Base-by-base conservation (phyloP, 2,797 vertebrate species). In the Podargus strigoides region DNA sequence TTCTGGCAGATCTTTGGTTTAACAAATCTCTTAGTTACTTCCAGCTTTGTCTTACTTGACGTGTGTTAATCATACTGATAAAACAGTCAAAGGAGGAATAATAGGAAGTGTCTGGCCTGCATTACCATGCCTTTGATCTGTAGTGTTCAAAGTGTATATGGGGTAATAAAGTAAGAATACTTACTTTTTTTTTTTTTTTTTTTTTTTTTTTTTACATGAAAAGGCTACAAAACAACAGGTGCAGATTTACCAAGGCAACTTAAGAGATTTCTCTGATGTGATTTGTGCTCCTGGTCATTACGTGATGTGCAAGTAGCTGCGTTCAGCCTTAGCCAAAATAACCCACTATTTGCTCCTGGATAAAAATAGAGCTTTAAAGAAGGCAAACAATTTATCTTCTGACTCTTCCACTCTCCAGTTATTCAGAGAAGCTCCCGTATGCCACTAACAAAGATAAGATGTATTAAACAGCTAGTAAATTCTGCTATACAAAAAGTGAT, bases 241-340 rank as follows among this genome's bases (percentile, higher is more conserved):
- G 78, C 32, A 77, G 85, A 80, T 93, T 92, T 95, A n/a, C 39
- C 60, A 72, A 49, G 62, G 75, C 85, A 94, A 87, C 55, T 87
- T 90, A 69, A 85, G 67, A 85, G 78, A 90, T 95, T 95, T 93
- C 58, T 88, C 69, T 92, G 69, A 74, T 75, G 78, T 46, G 68
- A 87, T 91, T 74, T 87, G 72, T 82, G 36, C 11, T 79, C 20
- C 56, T 62, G 34, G 26, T 77, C 75, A 55, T 82, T 74, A 47
- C 1, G 1, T 58, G 47, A 42, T 47, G 12, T 36, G 72, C 94
- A 53, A 80, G 58, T 70, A 85, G 41, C 49, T 89, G 44, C 30
- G n/a, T 77, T 70, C 64, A 77, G 60, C 34, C 60, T 52, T 28
- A 79, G 52, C 44, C 72, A 89, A 80, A 87, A 89, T n/a, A n/a